phyloP scores from a whole-genome alignment of 2,888 invertebrate genomes.

The Hymenopus coronatus region DNA sequence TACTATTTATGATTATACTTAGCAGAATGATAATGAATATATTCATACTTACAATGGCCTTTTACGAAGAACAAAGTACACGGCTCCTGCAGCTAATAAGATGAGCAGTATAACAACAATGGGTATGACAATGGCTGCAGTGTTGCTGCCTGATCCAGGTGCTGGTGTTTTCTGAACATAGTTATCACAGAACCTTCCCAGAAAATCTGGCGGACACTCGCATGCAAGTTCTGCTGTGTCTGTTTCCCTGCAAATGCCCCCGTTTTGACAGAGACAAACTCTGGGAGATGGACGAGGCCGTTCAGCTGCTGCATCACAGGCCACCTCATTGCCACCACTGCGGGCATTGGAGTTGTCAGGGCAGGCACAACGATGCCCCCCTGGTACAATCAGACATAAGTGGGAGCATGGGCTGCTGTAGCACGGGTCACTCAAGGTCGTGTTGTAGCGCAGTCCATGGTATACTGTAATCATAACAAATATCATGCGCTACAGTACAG shows the following conservation, averaged over 20 bases:
- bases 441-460: constrained; percentile 81
- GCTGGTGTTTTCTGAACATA: constrained; percentile 59
- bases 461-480: constrained; percentile 56
- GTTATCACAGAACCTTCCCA: constrained; percentile 71
- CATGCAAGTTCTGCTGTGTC: constrained; percentile 55
- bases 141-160: constrained; percentile 53
- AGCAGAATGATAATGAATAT: background rate
- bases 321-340: constrained; percentile 57
- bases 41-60: constrained; percentile 73
- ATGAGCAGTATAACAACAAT: constrained; percentile 75
- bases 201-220: constrained; percentile 67
- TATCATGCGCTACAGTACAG: too few species aligned
- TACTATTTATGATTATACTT: background rate
- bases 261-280: constrained; percentile 82
- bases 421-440: constrained; percentile 66
- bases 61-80: constrained; percentile 79
- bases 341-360: constrained; percentile 66
- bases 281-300: constrained; percentile 69
- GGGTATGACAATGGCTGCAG: constrained; percentile 77
- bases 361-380: constrained; percentile 85
- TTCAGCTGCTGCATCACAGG: constrained; percentile 83
- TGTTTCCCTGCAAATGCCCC: constrained; percentile 43
- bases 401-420: constrained; percentile 78
- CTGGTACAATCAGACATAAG: constrained; percentile 87
- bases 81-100: constrained; percentile 67